Percentiles rank a stretch among this genome's conserved stretches.
phyloP scores from a whole-genome alignment of 2,797 vertebrate genomes.

The Sciaenops ocellatus region DNA sequence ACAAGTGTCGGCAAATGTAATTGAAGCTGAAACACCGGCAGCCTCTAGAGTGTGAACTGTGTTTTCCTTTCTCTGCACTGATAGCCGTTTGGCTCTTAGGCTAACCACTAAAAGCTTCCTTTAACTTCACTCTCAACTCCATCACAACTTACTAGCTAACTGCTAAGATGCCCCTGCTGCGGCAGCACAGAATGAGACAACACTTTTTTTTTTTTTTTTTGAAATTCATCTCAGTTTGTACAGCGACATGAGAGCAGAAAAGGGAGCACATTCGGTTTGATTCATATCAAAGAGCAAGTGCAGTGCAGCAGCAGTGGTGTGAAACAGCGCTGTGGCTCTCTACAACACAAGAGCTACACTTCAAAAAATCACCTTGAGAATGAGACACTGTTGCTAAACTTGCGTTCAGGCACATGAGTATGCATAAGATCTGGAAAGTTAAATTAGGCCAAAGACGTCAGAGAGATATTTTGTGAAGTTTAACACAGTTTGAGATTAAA shows the following conservation, averaged over 20 bases:
- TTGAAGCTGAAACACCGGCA: constrained; percentile 56
- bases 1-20: constrained; percentile 56
- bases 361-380: constrained; percentile 3
- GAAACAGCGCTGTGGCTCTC: constrained; percentile 19
- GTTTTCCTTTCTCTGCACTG: constrained; percentile 56
- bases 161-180: constrained; percentile 7
- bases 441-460: not conserved
- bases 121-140: constrained; percentile 31
- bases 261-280: constrained; percentile 16
- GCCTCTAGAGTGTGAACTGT: constrained; percentile 53
- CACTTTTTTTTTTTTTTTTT: not conserved
- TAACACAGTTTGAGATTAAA: not conserved
- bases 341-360: not conserved
- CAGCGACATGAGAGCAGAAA: constrained; percentile 10
- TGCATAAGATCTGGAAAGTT: not conserved
- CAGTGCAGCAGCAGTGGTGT: constrained; percentile 14
- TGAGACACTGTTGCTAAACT: not conserved
- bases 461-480: not conserved
- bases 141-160: constrained; percentile 28
- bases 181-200: not conserved
- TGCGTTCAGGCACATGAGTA: not conserved
- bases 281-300: constrained; percentile 7
- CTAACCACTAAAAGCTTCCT: constrained; percentile 44
- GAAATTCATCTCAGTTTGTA: constrained; percentile 11
- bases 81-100: constrained; percentile 42